These are phyloP conservation scores for Poeciliopsis retropinna DNA, from an alignment of 2,113 vertebrate genomes.

Conservation along the genomic window DNA sequence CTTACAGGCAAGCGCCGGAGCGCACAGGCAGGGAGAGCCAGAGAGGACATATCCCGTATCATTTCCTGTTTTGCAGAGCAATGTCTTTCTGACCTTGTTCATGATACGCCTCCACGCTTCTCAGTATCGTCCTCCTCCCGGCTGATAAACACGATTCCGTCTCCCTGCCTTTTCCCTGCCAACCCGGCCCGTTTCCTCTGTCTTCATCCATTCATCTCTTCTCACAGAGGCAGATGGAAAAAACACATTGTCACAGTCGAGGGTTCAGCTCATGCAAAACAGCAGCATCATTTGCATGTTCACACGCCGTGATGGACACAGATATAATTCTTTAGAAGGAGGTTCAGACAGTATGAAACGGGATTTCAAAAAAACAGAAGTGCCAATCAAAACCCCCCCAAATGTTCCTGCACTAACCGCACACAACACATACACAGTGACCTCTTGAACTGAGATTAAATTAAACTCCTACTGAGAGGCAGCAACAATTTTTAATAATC, in stretches of 20 bases:
- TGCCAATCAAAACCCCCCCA: neutral
- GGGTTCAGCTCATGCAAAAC: neutral
- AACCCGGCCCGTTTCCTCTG: constrained; percentile 16
- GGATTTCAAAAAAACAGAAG: neutral
- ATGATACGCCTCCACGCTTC: constrained; percentile 62
- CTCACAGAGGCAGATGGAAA: constrained; percentile 29
- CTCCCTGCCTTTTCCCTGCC: constrained; percentile 33
- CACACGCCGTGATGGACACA: neutral
- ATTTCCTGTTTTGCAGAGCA: constrained; percentile 75
- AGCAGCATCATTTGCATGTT: neutral
- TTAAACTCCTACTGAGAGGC: neutral
- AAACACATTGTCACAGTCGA: neutral
- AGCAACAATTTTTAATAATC: neutral
- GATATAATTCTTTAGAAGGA: neutral
- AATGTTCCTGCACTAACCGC: too few species aligned
- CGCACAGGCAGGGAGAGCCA: constrained; percentile 27
- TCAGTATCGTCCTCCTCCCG: constrained; percentile 58
- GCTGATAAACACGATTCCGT: constrained; percentile 38
- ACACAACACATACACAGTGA: neutral
- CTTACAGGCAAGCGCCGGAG: constrained; percentile 53
- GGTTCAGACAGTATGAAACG: neutral
- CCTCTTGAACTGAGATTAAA: neutral
- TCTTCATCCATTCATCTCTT: constrained; percentile 16
- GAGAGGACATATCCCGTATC: constrained; percentile 75
- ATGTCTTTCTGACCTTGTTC: constrained; percentile 77